Base-by-base conservation (phyloP, 2,888 invertebrate species). In the Helleia helle region DNA sequence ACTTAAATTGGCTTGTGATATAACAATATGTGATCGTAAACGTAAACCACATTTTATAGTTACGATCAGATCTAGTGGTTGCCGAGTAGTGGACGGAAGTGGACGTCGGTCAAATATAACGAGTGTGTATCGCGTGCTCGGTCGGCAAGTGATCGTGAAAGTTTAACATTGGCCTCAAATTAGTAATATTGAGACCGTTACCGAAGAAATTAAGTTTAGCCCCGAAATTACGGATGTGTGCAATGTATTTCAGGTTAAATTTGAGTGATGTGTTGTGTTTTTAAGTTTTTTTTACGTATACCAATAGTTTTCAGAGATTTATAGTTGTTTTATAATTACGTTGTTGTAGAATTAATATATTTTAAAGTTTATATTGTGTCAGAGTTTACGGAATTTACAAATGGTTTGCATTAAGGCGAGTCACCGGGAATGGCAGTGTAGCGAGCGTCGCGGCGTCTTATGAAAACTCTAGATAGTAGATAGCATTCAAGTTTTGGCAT, bases 91-190 rank as follows among this genome's bases (percentile, higher is more conserved):
- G 65, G 71, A 56, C 64, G 71, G 71, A 66, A 69, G 67, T 71
- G 73, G 75, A 62, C 73, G 74, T 31, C 39, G 41, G 39, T 41
- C 57, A 52, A 43, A 57, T n/a, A 58, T 56, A 50, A 49, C 60
- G 49, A 50, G 53, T 41, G 40, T 38, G 38, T 62, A 65, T 73
- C 70, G 71, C 70, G 71, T 71, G 71, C 61, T 62, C 55, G 65
- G 66, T 65, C 62, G 62, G 65, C 64, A 75, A 71, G 74, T 77
- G 71, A 75, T 74, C 77, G 81, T 80, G 81, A 83, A 81, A 81
- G 77, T 81, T 69, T 73, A 73, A 65, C 64, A 63, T 65, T 71
- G 77, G 72, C 79, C 76, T 75, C 70, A n/a, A n/a, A n/a, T 15
- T 30, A 15, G 8, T 70, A 74, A 77, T 62, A 62, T 61, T 69